Evolutionary conservation across 2,113 vertebrate species (phyloP).

Genomic region (Plecotus auritus): DNA sequence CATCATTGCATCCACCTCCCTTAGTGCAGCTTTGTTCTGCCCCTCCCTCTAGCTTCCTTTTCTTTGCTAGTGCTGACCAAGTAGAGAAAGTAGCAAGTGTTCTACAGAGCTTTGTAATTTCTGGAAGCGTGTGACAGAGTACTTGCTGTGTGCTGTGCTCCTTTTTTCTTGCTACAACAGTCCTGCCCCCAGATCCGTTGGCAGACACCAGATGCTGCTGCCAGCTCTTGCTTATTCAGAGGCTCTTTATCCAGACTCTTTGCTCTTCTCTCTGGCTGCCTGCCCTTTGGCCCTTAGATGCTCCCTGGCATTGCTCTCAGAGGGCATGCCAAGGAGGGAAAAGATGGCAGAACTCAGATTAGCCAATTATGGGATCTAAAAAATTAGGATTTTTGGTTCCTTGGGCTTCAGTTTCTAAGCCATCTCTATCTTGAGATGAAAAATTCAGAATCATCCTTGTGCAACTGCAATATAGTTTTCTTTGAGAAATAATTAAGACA

Average conservation of each 20-base stretch:
- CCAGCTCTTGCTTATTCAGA: constrained; percentile 30
- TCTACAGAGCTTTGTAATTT: constrained; percentile 20
- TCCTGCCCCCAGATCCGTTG: constrained; percentile 38
- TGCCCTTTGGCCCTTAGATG: constrained; percentile 26
- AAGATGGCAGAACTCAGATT: constrained; percentile 26
- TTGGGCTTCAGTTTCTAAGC: background rate
- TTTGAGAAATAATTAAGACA: constrained; percentile 25
- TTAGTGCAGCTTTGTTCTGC: background rate
- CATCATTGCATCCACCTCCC: background rate
- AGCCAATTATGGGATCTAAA: constrained; percentile 8
- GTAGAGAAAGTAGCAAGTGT: background rate
- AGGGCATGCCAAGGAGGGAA: constrained; percentile 27
- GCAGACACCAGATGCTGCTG: constrained; percentile 13
- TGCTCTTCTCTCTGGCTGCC: constrained; percentile 53
- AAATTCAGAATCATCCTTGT: background rate
- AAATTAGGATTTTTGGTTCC: background rate
- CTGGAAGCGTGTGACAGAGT: constrained; percentile 6
- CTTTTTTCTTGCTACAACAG: constrained; percentile 33
- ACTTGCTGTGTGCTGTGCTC: background rate
- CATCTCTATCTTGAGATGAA: background rate
- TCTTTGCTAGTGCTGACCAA: background rate
- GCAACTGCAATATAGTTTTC: background rate
- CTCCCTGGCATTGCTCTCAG: constrained; percentile 20
- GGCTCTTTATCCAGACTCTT: constrained; percentile 43
- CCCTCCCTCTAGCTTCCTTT: background rate